These are phyloP conservation scores for Hydropsyche tenuis DNA, from an alignment of 1,140 invertebrate species.

Conservation along the genomic window DNA sequence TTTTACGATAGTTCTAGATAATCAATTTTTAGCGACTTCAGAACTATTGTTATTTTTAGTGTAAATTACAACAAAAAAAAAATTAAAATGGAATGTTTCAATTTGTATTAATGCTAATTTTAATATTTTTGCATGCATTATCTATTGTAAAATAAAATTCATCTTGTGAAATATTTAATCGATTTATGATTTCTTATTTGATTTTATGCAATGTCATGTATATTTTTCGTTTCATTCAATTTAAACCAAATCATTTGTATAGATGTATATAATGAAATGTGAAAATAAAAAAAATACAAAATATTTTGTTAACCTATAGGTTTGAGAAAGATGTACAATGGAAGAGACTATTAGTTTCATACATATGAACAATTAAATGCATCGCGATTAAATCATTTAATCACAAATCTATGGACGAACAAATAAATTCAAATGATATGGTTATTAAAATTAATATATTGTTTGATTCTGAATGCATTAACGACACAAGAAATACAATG, in stretches of 20 bases:
- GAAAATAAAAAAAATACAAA: no score
- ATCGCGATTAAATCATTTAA: no score
- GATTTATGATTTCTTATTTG: no score
- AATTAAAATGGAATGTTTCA: background rate
- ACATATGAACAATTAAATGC: no score
- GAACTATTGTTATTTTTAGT: constrained; percentile 29
- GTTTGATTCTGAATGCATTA: constrained; percentile 53
- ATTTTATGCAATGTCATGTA: no score
- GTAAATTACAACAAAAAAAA: constrained; percentile 16
- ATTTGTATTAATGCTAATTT: constrained; percentile 33
- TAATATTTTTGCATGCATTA: constrained; percentile 38
- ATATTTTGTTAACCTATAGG: no score
- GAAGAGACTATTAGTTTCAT: no score
- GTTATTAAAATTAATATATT: constrained; percentile 16
- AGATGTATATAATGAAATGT: no score
- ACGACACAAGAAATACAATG: constrained; percentile 56
- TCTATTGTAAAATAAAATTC: constrained; percentile 31
- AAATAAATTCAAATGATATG: background rate
- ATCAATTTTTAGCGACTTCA: constrained; percentile 48
- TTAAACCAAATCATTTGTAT: no score
- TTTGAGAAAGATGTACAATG: no score
- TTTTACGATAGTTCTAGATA: constrained; percentile 49
- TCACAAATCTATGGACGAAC: no score
- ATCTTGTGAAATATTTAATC: background rate
- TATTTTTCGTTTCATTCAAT: no score